Percentiles rank a stretch among this genome's conserved stretches.
These are phyloP conservation scores for Deroplatys truncata DNA, from an alignment of 2,888 invertebrate genomes.

Conservation along the genomic window DNA sequence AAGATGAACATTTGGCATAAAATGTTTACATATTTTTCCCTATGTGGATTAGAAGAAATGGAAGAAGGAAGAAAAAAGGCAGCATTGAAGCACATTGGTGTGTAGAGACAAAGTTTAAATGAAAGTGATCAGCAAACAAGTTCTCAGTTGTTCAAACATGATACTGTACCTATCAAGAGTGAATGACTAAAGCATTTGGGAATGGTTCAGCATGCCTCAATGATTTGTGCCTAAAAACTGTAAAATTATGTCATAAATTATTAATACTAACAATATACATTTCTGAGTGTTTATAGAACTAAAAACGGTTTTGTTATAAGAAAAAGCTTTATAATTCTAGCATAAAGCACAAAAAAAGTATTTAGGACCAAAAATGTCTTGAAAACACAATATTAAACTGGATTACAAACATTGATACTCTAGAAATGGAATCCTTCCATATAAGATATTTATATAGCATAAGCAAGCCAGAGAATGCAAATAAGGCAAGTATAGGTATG, in stretches of 20 bases:
- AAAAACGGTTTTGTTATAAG: not conserved
- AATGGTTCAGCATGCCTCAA: not conserved
- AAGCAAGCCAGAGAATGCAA: not conserved
- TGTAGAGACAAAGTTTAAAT: not conserved
- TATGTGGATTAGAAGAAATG: not conserved
- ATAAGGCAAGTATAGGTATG: not conserved
- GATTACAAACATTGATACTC: not conserved
- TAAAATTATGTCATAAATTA: not conserved
- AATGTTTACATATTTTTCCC: not conserved
- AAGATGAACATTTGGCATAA: not conserved
- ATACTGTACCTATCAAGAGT: not conserved
- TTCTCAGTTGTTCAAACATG: not conserved
- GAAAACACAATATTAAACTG: not conserved
- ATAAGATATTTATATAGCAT: not conserved
- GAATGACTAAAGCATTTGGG: not conserved
- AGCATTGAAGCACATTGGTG: not conserved
- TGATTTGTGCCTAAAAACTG: not conserved
- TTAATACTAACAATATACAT: not conserved
- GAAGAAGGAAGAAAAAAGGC: not conserved
- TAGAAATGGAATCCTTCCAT: not conserved
- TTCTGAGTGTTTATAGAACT: not conserved
- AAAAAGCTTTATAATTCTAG: not conserved
- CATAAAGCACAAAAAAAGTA: not conserved
- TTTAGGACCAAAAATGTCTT: not conserved
- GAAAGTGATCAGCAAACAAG: not conserved